A percentile compares a stretch with the other conserved stretches of the same genome.
phyloP scores from a whole-genome alignment of 1,140 invertebrate species.

The Eulimnadia texana region DNA sequence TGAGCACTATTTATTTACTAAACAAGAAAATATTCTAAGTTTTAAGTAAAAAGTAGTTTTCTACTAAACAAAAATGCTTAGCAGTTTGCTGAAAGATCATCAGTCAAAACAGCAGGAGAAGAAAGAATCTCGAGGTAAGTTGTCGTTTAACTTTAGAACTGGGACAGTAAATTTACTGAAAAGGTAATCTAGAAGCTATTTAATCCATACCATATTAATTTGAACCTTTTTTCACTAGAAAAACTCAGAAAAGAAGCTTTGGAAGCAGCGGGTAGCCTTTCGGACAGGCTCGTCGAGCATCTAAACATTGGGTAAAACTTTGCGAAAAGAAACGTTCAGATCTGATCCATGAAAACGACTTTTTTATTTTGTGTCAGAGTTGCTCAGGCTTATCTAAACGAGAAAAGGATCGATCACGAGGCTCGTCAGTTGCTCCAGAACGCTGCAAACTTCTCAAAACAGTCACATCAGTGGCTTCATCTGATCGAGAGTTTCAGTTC shows the following conservation, averaged over 20 bases:
- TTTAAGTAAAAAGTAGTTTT: too few relatives aligned
- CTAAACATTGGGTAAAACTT: constrained; percentile 81
- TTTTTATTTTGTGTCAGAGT: constrained; percentile 44
- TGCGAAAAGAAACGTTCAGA: too few relatives aligned
- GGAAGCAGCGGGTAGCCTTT: constrained; percentile 75
- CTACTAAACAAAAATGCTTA: constrained; percentile 69
- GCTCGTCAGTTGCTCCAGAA: constrained; percentile 91
- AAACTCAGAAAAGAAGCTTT: constrained; percentile 84
- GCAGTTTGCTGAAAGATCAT: constrained; percentile 74
- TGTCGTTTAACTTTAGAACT: too few relatives aligned
- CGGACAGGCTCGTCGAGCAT: constrained; percentile 88
- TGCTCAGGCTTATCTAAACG: constrained; percentile 94
- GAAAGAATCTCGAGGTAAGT: constrained; percentile 77
- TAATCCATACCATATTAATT: constrained; percentile 11
- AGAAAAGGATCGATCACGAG: constrained; percentile 91
- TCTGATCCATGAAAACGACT: constrained; percentile 1
- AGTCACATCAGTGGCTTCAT: constrained; percentile 88
- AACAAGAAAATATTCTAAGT: background rate
- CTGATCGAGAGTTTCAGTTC: constrained; percentile 90
- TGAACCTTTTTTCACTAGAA: constrained; percentile 43
- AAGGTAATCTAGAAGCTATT: constrained; percentile 16
- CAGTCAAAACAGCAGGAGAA: constrained; percentile 54
- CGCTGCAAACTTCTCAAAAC: constrained; percentile 86
- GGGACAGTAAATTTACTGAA: constrained; percentile 17
- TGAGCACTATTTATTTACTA: background rate